These are phyloP conservation scores for Hapalemur alaotrensis DNA, from an alignment of 2,797 vertebrate genomes.

Conservation along the genomic window DNA sequence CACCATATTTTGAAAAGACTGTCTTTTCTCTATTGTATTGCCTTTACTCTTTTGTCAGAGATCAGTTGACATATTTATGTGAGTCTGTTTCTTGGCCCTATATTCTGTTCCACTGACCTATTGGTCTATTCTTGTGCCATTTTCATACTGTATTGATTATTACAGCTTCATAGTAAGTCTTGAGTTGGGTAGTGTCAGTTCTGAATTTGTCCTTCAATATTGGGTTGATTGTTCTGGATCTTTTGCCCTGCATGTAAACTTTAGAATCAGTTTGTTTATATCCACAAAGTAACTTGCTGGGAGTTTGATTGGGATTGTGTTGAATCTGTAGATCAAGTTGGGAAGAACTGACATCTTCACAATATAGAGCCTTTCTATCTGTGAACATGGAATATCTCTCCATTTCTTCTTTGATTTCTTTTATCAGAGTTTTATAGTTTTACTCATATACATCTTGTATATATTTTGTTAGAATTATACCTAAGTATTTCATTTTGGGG, in stretches of 20 bases:
- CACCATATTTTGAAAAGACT: neutral
- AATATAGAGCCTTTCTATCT: neutral
- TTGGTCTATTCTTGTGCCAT: neutral
- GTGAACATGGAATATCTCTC: neutral
- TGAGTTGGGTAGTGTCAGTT: neutral
- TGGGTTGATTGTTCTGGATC: neutral
- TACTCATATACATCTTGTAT: neutral
- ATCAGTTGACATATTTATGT: neutral
- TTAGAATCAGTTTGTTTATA: neutral
- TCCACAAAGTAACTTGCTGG: neutral
- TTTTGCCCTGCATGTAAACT: neutral
- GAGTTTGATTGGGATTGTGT: neutral
- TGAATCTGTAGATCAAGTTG: neutral
- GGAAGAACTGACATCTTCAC: neutral
- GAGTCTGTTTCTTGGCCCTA: neutral
- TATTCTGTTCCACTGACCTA: neutral
- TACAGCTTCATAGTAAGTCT: neutral
- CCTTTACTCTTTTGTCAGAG: neutral
- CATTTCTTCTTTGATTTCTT: neutral
- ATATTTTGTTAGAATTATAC: slow-evolving; percentile 1
- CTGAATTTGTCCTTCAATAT: neutral
- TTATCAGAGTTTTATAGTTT: neutral
- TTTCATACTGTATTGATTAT: neutral
- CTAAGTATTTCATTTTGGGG: neutral
- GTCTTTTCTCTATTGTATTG: neutral